Evolutionary conservation across 2,113 vertebrate species (phyloP).

Genomic region (Chionomys nivalis): DNA sequence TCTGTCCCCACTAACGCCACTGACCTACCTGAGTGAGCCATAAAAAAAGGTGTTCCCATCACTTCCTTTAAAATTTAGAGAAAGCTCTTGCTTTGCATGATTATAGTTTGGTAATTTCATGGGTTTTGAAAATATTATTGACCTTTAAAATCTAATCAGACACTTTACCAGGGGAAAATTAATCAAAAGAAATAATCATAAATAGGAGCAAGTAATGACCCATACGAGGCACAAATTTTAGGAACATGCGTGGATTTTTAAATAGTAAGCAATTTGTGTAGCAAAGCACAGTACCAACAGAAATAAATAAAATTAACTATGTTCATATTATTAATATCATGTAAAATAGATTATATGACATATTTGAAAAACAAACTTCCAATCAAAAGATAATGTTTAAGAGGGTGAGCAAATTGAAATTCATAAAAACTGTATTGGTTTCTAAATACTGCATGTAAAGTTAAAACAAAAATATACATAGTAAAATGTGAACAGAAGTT

Average conservation of each 20-base stretch:
- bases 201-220: neutral
- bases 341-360: neutral
- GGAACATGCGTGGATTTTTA: neutral
- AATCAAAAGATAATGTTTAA: slow-evolving; percentile 26
- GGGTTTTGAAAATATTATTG: slow-evolving; percentile 23
- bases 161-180: neutral
- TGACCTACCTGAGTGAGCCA: neutral
- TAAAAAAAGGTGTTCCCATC: neutral
- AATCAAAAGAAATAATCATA: slow-evolving; percentile 36
- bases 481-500: neutral
- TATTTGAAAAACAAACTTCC: slow-evolving; percentile 1
- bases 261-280: neutral
- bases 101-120: slow-evolving; percentile 9
- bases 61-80: neutral
- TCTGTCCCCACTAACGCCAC: neutral
- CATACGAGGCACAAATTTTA: neutral
- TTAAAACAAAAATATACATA: neutral
- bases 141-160: slow-evolving; percentile 39
- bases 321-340: neutral
- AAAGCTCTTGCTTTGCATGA: neutral
- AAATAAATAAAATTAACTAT: neutral
- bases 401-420: neutral
- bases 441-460: neutral
- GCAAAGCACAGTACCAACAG: neutral
- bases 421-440: neutral